Percentiles rank a stretch among this genome's conserved stretches.
Evolutionary conservation across 2,888 invertebrate genomes (phyloP).

Genomic region (Hemistola chrysoprasaria): DNA sequence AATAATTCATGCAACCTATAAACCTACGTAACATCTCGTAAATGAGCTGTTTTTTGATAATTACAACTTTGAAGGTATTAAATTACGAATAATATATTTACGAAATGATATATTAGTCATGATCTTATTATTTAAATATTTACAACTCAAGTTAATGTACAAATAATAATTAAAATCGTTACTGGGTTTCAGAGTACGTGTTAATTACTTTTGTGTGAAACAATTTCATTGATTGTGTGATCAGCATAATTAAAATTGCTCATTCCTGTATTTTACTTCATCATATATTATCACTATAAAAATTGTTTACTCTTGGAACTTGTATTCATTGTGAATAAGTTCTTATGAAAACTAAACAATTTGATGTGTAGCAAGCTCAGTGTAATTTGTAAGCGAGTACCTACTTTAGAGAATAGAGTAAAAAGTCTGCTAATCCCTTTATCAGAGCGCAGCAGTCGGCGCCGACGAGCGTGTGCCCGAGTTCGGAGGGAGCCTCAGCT

Average conservation of each 20-base stretch:
- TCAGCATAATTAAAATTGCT: constrained; percentile 3
- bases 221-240: constrained; percentile 3
- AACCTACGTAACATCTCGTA: too few relatives aligned
- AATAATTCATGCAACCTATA: too few relatives aligned
- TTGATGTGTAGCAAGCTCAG: constrained; percentile 28
- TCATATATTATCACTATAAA: too few relatives aligned
- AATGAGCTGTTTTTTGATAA: too few relatives aligned
- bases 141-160: constrained; percentile 3
- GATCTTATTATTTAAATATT: not conserved
- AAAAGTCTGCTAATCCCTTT: constrained; percentile 69
- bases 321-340: too few relatives aligned
- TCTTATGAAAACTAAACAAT: too few relatives aligned
- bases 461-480: constrained; percentile 46
- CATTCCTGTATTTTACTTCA: too few relatives aligned
- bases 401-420: constrained; percentile 44
- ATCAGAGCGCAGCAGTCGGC: constrained; percentile 67
- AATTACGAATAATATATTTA: too few relatives aligned
- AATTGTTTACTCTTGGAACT: too few relatives aligned
- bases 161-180: constrained; percentile 7
- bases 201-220: constrained; percentile 11
- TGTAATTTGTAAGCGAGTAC: constrained; percentile 21
- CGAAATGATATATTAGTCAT: too few relatives aligned
- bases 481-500: constrained; percentile 36
- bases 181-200: constrained; percentile 9
- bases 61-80: too few relatives aligned